phyloP scores from a whole-genome alignment of 2,113 vertebrate species.

The Echinops telfairi region DNA sequence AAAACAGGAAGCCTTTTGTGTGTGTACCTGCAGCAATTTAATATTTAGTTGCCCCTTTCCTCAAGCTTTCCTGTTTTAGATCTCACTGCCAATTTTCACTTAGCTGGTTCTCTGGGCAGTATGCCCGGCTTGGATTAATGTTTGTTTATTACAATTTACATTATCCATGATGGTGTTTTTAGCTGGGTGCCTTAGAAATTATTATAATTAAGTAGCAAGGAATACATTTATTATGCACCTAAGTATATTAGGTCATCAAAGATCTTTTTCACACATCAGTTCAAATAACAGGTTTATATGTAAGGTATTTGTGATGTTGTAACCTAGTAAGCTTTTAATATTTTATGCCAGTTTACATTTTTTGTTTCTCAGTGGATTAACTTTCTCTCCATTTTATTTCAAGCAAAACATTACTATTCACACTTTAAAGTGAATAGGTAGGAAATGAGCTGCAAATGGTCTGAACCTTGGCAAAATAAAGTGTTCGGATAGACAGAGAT shows the following conservation, averaged over 20 bases:
- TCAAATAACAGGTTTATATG: conserved; percentile 20
- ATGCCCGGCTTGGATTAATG: conserved; percentile 75
- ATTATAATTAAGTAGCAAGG: conserved; percentile 68
- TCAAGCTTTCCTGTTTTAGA: conserved; percentile 28
- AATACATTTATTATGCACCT: conserved; percentile 56
- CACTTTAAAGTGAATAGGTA: neutral
- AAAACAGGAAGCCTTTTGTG: conserved; percentile 5
- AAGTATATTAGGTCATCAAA: conserved; percentile 47
- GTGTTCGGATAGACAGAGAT: neutral
- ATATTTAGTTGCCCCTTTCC: conserved; percentile 6
- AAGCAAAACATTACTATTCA: neutral
- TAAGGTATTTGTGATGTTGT: neutral
- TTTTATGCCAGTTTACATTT: conserved; percentile 54
- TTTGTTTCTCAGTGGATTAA: conserved; percentile 11
- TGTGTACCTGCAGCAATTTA: conserved; percentile 17
- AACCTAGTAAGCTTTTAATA: conserved; percentile 35
- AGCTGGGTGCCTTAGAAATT: conserved; percentile 54
- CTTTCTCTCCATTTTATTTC: neutral
- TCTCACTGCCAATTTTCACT: conserved; percentile 59
- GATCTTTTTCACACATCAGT: conserved; percentile 24
- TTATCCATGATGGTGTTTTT: conserved; percentile 58
- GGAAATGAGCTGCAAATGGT: conserved; percentile 13
- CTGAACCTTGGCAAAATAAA: neutral
- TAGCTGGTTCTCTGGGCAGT: conserved; percentile 73
- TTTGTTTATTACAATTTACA: conserved; percentile 78